These are phyloP conservation scores for Eolophus roseicapilla DNA, from an alignment of 2,113 vertebrate species.

Conservation along the genomic window DNA sequence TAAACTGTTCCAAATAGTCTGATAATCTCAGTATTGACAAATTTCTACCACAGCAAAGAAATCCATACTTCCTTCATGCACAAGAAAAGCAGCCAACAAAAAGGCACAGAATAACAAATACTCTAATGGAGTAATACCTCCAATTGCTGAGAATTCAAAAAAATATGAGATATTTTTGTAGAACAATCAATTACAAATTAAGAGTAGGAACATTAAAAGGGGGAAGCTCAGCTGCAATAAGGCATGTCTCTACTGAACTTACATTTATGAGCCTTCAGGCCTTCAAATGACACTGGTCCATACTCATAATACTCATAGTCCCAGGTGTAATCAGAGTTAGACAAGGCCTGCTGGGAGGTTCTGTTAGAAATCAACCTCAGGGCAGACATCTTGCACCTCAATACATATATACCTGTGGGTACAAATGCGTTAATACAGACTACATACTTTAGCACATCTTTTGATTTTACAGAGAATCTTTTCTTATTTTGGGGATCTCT, in stretches of 20 bases:
- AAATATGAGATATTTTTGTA: neutral
- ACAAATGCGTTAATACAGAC: neutral
- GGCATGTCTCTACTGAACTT: slow-evolving; percentile 58
- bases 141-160: neutral
- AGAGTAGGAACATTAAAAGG: neutral
- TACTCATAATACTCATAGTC: slow-evolving; percentile 96
- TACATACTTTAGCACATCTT: neutral
- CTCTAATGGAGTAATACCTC: neutral
- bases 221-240: neutral
- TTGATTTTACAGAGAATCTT: neutral
- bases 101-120: neutral
- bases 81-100: neutral
- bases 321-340: slow-evolving; percentile 90
- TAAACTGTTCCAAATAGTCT: neutral
- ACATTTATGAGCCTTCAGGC: slow-evolving; percentile 93
- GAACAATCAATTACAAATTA: neutral
- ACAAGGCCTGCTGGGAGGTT: slow-evolving; percentile 76
- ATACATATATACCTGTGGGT: slow-evolving; percentile 13
- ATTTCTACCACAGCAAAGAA: neutral
- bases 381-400: slow-evolving; percentile 78
- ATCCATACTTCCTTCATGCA: neutral
- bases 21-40: neutral
- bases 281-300: slow-evolving; percentile 92
- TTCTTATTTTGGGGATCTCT: neutral
- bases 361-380: slow-evolving; percentile 75